Conservation (phyloP, 2,113 vertebrate species). For the Bettongia penicillata region DNA sequence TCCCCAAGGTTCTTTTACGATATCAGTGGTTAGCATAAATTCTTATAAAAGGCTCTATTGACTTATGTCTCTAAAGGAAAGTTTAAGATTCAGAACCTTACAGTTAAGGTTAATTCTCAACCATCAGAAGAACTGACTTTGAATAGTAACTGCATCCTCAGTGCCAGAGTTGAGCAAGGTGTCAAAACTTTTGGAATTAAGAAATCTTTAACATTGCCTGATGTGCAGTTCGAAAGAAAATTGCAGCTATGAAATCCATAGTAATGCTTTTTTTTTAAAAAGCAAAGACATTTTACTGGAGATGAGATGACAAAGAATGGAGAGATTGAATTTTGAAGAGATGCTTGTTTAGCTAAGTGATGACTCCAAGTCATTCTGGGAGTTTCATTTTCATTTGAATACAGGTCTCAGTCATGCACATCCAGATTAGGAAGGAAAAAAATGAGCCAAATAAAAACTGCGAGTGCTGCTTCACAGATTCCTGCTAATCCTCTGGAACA, state of each 20-base stretch:
- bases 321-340: not conserved
- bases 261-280: not conserved
- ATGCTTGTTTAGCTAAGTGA: not conserved
- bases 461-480: not conserved
- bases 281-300: not conserved
- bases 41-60: not conserved
- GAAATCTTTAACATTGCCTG: not conserved
- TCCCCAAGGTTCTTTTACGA: not conserved
- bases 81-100: not conserved
- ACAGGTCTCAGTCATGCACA: not conserved
- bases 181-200: not conserved
- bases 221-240: constrained; percentile 11
- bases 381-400: constrained; percentile 16
- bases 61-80: not conserved
- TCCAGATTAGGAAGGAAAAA: constrained; percentile 9
- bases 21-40: not conserved
- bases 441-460: not conserved
- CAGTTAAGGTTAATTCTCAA: not conserved
- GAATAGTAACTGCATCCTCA: constrained; percentile 14
- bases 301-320: not conserved
- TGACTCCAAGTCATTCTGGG: not conserved
- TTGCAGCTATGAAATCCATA: not conserved
- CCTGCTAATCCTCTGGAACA: not conserved
- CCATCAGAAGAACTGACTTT: fast-evolving
- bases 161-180: not conserved